Percentiles rank a stretch among this genome's conserved stretches.
phyloP scores from a whole-genome alignment of 2,113 vertebrate species.

The Labeo rohita region DNA sequence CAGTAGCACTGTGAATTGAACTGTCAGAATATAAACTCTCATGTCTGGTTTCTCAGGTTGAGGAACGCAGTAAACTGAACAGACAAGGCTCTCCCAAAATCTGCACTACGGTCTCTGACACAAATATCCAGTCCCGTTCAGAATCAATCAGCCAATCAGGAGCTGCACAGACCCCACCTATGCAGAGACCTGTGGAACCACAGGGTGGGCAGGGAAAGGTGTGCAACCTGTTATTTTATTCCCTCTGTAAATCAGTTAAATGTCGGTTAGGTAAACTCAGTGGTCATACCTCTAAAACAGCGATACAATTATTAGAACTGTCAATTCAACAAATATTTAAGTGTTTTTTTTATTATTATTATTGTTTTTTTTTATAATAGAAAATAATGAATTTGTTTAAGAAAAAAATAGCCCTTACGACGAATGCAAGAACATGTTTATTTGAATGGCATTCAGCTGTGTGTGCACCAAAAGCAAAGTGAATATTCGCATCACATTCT shows the following conservation, averaged over 20 bases:
- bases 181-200: constrained; percentile 91
- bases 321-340: not conserved
- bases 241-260: not conserved
- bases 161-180: constrained; percentile 87
- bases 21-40: not conserved
- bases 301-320: not conserved
- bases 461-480: too few relatives aligned
- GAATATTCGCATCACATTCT: too few relatives aligned
- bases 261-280: not conserved
- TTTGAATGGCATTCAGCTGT: too few relatives aligned
- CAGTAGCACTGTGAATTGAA: not conserved
- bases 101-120: constrained; percentile 82
- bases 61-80: constrained; percentile 89
- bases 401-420: not conserved
- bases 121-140: constrained; percentile 79
- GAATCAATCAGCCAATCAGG: constrained; percentile 79
- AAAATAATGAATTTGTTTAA: not conserved
- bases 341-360: too few relatives aligned
- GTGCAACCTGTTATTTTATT: constrained; percentile 46
- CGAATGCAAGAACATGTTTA: not conserved
- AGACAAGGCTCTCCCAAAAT: constrained; percentile 88
- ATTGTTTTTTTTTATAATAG: not conserved
- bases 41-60: constrained; percentile 75
- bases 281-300: not conserved
- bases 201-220: constrained; percentile 93